Evolutionary conservation across 2,113 vertebrate species (phyloP).

Genomic region (Orthonyx spaldingii): DNA sequence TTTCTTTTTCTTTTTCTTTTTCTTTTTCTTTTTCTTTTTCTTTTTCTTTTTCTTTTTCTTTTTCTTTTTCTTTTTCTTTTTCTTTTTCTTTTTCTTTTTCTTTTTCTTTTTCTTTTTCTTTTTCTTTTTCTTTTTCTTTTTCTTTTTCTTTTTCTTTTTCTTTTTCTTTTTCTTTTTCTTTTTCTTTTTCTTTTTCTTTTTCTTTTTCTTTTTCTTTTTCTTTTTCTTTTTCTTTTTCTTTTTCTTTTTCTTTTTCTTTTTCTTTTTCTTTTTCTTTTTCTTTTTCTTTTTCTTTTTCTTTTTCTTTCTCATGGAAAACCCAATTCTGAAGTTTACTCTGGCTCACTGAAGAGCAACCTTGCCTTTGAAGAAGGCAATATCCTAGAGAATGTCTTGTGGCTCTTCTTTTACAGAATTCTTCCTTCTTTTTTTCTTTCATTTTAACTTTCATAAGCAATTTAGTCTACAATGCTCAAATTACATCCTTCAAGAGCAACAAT

Average conservation of each 20-base stretch:
- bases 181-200: no score
- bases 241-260: fast-evolving
- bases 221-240: not conserved
- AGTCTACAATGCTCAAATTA: not conserved
- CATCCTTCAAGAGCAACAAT: not conserved
- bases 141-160: not conserved
- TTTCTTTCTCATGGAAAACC: not conserved
- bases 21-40: not conserved
- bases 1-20: no score
- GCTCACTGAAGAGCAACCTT: not conserved
- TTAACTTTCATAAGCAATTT: not conserved
- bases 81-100: not conserved
- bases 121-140: no score
- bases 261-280: not conserved
- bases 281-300: fast-evolving
- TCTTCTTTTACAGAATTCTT: not conserved
- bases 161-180: no score
- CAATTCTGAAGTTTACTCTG: not conserved
- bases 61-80: no score
- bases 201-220: not conserved
- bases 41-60: not conserved
- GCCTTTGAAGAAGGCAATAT: not conserved
- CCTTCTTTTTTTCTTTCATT: not conserved
- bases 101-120: not conserved
- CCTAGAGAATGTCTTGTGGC: not conserved